phyloP scores from a whole-genome alignment of 2,888 invertebrate species.

The Saturnia japonica region DNA sequence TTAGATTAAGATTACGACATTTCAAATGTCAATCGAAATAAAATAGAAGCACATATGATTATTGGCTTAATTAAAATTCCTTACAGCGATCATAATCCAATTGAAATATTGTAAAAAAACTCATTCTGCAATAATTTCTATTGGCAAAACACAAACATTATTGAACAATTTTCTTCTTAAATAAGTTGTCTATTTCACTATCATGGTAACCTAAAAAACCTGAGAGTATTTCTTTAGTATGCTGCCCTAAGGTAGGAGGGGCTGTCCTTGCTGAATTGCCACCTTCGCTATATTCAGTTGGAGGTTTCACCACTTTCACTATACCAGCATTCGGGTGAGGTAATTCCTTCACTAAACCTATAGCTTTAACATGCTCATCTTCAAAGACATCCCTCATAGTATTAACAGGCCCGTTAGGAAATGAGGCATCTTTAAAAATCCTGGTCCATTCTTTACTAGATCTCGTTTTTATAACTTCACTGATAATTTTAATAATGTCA shows the following conservation, averaged over 20 bases:
- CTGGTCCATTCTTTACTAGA: conserved; percentile 88
- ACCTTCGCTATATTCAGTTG: conserved; percentile 90
- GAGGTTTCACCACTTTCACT: conserved; percentile 92
- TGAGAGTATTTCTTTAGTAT: conserved; percentile 90
- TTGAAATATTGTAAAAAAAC: background rate
- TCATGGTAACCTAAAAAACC: conserved; percentile 84
- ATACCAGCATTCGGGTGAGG: conserved; percentile 86
- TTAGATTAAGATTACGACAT: background rate
- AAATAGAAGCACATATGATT: background rate
- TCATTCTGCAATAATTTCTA: background rate
- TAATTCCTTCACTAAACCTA: conserved; percentile 87
- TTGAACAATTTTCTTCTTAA: conserved; percentile 63
- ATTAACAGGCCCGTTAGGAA: conserved; percentile 96
- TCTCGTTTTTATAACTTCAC: conserved; percentile 80
- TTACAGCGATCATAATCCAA: background rate
- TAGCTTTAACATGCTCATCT: conserved; percentile 91
- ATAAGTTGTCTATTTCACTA: conserved; percentile 81
- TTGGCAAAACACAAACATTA: conserved; percentile 30
- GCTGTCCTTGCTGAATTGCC: conserved; percentile 86
- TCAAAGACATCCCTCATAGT: conserved; percentile 91
- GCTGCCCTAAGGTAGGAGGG: conserved; percentile 94
- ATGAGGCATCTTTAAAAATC: conserved; percentile 87
- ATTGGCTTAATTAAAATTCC: background rate
- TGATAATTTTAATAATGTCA: conserved; percentile 84
- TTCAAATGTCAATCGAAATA: background rate